Percentiles rank a stretch among this genome's conserved stretches.
Evolutionary conservation across 2,888 invertebrate species (phyloP).

Genomic region (Cyclophora albipunctata): DNA sequence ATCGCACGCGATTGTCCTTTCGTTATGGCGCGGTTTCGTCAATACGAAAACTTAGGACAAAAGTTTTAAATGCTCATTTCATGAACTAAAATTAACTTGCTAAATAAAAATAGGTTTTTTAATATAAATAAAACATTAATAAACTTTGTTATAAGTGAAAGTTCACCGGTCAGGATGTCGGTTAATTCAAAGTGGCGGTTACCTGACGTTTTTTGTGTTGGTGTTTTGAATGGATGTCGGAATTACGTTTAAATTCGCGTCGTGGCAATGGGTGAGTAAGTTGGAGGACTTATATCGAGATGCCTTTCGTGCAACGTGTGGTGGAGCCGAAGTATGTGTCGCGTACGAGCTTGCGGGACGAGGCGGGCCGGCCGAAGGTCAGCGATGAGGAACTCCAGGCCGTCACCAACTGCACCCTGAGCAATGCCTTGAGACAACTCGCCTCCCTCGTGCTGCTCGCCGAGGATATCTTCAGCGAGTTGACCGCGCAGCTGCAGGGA

Average conservation of each 20-base stretch:
- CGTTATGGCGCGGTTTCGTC: conserved; percentile 67
- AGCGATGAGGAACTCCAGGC: conserved; percentile 87
- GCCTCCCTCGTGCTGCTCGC: conserved; percentile 88
- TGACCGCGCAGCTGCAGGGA: conserved; percentile 83
- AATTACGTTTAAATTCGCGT: conserved; percentile 64
- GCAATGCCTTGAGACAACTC: conserved; percentile 88
- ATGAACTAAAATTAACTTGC: conserved; percentile 35
- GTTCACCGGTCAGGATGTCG: conserved; percentile 69
- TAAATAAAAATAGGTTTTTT: conserved; percentile 19
- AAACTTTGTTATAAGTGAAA: conserved; percentile 48
- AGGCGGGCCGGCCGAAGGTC: conserved; percentile 75
- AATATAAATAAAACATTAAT: conserved; percentile 25
- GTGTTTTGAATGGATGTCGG: conserved; percentile 69
- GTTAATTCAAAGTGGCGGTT: conserved; percentile 75
- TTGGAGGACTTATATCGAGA: conserved; percentile 66
- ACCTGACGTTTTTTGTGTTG: conserved; percentile 74
- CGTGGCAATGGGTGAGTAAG: conserved; percentile 65
- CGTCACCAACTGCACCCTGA: conserved; percentile 89
- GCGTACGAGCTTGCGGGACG: conserved; percentile 78
- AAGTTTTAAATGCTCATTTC: conserved; percentile 49
- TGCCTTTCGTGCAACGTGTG: conserved; percentile 92
- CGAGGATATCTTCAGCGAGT: conserved; percentile 89
- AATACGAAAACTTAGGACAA: conserved; percentile 53
- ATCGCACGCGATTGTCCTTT: conserved; percentile 16
- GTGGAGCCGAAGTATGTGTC: conserved; percentile 88